Evolutionary conservation across 37 sponge, comb jelly and placozoan genomes (phyloP), one percentile per base, ranked within the genome.

Genomic region (Eunapius fragilis): DNA sequence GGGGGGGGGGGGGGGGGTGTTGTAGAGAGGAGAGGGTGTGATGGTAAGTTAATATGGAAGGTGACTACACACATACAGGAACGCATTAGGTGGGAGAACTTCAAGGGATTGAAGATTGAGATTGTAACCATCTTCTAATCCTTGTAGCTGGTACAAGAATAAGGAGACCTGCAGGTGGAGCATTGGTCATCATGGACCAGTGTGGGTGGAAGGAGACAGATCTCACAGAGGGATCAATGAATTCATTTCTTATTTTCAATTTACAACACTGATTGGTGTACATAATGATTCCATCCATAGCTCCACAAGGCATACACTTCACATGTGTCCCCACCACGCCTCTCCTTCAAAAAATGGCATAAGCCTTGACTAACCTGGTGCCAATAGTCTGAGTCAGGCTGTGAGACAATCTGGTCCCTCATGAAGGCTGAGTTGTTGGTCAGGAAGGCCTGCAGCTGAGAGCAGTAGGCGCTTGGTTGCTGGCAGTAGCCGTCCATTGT

Each of bases 121-220:
- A 24, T 68, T 34, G 37, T 95, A 95, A 7, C 96, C 96, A 31
- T 84, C 85, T 31, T n/a, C 68, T 22, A 95, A 84, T 24, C 96
- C 96, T 10, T 72, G 49, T 23, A 95, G 69, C 76, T 95, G 96
- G 11, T 58, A 50, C 47, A 85, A 41, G 37, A 86, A 86, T 85
- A 90, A 50, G 47, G 71, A 25, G 25, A 90, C 85, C 81, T 79
- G 30, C 2, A 11, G 58, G 58, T 41, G 41, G 41, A 41, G 41
- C 41, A 41, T 41, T 41, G 41, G 41, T 41, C 6, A 9, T 3
- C 6, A 6, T 41, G 41, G 41, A 41, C 6, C 41, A 41, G 41
- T 41, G 41, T 41, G 41, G 41, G 41, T 41, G 41, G 41, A 41
- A 6, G 41, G 6, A 41, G 41, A 41, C 41, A 41, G 41, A 41